phyloP scores from a whole-genome alignment of 2,888 invertebrate genomes.

The Tenthredo livida region DNA sequence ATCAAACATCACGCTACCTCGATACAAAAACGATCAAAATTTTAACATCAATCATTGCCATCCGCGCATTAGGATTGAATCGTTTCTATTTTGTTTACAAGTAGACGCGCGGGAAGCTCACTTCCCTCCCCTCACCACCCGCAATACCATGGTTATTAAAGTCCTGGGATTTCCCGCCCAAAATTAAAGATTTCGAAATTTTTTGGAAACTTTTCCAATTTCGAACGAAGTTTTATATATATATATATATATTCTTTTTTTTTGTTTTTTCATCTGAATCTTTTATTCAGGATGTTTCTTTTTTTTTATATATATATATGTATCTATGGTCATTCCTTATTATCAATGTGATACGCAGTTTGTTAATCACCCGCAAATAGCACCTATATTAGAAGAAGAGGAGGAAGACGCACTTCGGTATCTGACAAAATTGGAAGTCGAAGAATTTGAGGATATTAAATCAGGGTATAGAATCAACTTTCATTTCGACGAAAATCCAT shows the following conservation, averaged over 20 bases:
- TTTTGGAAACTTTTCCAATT: neutral
- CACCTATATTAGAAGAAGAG: conserved; percentile 88
- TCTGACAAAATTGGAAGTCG: conserved; percentile 87
- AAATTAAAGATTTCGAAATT: neutral
- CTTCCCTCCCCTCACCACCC: neutral
- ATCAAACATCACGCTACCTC: neutral
- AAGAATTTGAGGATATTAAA: conserved; percentile 93
- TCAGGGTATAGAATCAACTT: conserved; percentile 90
- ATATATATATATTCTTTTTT: no score
- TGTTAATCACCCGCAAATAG: conserved; percentile 92
- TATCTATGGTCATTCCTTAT: conserved; percentile 65
- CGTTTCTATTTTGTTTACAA: neutral
- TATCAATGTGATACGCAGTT: conserved; percentile 79
- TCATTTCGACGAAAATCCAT: conserved; percentile 89
- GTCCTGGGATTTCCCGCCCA: conserved; percentile 29
- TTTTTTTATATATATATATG: no score
- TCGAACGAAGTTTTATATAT: no score
- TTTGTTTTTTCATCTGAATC: no score
- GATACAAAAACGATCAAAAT: neutral
- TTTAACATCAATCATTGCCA: neutral
- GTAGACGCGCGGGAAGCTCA: neutral
- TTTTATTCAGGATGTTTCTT: no score
- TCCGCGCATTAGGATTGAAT: neutral
- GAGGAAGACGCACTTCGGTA: conserved; percentile 90
- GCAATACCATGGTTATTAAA: neutral